These are phyloP conservation scores for Leptopilina drosophilae DNA, from an alignment of 2,888 invertebrate species.

Conservation along the genomic window DNA sequence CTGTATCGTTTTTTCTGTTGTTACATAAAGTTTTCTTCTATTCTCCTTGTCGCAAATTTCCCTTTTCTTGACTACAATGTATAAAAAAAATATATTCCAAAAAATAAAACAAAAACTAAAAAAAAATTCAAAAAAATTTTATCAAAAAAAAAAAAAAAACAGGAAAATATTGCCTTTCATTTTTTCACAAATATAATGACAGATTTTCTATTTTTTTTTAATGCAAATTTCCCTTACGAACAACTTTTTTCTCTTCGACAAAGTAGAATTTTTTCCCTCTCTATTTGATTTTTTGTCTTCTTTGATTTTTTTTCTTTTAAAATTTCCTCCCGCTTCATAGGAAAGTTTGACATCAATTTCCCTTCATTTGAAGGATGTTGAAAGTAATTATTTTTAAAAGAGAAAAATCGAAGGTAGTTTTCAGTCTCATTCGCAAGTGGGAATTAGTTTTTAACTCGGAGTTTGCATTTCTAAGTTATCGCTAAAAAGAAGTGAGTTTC, in stretches of 20 bases:
- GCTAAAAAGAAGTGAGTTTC: not conserved
- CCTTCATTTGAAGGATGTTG: not conserved
- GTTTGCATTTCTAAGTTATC: constrained; percentile 6
- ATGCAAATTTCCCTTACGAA: too few relatives aligned
- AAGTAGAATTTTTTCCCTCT: too few relatives aligned
- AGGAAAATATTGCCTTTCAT: not conserved
- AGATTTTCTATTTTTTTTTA: not conserved
- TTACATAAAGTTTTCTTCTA: not conserved
- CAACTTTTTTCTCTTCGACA: too few relatives aligned
- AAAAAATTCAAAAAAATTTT: not conserved
- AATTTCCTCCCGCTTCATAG: too few relatives aligned
- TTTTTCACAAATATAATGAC: not conserved
- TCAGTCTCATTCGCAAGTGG: not conserved
- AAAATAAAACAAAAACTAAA: not conserved
- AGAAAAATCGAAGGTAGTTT: not conserved
- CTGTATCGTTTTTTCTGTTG: not conserved
- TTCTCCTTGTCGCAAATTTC: not conserved
- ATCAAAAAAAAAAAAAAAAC: not conserved
- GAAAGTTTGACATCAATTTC: not conserved
- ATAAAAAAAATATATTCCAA: too few relatives aligned
- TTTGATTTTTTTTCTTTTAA: not conserved
- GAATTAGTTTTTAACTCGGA: not conserved
- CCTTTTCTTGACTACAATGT: too few relatives aligned
- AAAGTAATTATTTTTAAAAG: constrained; percentile 16
- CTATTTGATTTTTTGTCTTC: too few relatives aligned